phyloP scores from a whole-genome alignment of 2,888 invertebrate genomes.

The Strigamia crassipes region DNA sequence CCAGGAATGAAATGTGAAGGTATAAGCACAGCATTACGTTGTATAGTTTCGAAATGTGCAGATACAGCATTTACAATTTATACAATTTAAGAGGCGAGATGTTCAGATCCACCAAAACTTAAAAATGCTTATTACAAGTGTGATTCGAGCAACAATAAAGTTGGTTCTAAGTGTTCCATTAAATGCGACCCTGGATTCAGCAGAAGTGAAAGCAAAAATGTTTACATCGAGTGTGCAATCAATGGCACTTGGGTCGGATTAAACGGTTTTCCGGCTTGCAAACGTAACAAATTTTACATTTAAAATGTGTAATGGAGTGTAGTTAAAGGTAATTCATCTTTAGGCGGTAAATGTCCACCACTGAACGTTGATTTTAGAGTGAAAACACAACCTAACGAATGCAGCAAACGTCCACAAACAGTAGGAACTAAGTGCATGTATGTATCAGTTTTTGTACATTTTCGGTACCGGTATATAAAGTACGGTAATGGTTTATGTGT shows the following conservation, averaged over 20 bases:
- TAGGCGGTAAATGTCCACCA: neutral
- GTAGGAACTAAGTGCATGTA: neutral
- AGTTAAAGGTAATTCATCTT: neutral
- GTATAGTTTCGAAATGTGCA: too few species aligned
- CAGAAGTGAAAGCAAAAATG: neutral
- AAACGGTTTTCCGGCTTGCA: neutral
- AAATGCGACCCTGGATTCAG: neutral
- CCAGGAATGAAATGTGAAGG: conserved; percentile 1
- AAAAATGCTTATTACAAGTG: neutral
- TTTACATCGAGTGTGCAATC: neutral
- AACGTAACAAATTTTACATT: neutral
- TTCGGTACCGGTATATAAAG: too few species aligned
- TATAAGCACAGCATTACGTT: too few species aligned
- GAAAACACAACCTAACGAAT: neutral
- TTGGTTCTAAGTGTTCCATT: neutral
- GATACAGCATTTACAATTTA: too few species aligned
- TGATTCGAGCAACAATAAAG: neutral
- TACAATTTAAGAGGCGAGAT: neutral
- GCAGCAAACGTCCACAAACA: neutral
- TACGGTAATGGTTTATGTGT: neutral
- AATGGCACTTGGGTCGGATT: neutral
- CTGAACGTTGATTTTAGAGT: neutral
- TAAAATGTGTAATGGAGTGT: neutral
- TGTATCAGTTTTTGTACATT: neutral
- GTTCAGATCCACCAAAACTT: neutral